Conservation (phyloP, 2,113 vertebrate species). For the Oreochromis niloticus region DNA sequence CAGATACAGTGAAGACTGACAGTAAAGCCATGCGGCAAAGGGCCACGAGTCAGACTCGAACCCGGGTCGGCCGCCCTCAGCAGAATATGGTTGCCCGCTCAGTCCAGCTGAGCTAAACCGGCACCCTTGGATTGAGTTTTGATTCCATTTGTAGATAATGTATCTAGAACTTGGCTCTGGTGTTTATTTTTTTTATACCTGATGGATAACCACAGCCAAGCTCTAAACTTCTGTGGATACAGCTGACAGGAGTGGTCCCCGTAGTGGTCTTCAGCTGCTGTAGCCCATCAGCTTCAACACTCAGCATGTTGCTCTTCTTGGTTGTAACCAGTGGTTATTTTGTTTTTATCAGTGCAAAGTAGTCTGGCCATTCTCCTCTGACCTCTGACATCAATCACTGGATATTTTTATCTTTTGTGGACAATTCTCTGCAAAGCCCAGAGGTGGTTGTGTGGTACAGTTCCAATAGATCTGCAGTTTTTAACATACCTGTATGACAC, state of each 20-base stretch:
- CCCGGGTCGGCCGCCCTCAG: not conserved
- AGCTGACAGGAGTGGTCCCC: not conserved
- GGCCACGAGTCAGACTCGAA: accelerated
- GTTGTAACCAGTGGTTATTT: not conserved
- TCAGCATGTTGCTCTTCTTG: not conserved
- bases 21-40: not conserved
- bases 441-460: not conserved
- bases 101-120: accelerated
- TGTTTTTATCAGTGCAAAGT: not conserved
- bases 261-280: not conserved
- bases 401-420: not conserved
- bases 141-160: not conserved
- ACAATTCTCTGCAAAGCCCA: not conserved
- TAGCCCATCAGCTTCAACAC: not conserved
- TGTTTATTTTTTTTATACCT: not conserved
- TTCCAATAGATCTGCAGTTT: not conserved
- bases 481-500: not conserved
- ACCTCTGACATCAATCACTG: not conserved
- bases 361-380: not conserved
- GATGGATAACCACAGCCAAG: not conserved
- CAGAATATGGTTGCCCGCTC: not conserved
- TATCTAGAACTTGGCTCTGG: not conserved
- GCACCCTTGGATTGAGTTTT: not conserved
- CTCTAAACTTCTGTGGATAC: not conserved
- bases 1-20: not conserved